Conservation (phyloP, 1,140 invertebrate species). For the Drosophila murphyi region DNA sequence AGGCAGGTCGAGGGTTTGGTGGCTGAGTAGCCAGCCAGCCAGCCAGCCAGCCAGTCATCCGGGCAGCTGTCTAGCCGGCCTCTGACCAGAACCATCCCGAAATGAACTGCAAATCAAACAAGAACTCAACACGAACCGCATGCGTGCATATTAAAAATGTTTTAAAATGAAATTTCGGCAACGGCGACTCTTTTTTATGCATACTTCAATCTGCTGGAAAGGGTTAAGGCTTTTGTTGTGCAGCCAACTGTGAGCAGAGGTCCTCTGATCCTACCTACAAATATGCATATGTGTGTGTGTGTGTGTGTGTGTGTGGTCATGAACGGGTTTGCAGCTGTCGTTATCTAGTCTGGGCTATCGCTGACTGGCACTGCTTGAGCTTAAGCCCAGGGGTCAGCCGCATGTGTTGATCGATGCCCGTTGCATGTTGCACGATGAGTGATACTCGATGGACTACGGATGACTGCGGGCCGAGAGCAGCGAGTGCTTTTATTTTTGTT, state of each 20-base stretch:
- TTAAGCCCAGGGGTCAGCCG: conserved; percentile 59
- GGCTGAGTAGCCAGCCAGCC: conserved; percentile 36
- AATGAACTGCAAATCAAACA: conserved; percentile 73
- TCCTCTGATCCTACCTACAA: conserved; percentile 38
- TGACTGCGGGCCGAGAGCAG: not conserved
- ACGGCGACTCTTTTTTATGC: conserved; percentile 35
- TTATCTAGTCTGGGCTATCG: conserved; percentile 70
- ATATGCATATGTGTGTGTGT: conserved; percentile 10
- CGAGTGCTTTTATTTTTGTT: conserved; percentile 18
- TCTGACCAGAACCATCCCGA: conserved; percentile 50
- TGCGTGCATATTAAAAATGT: conserved; percentile 82
- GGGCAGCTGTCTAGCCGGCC: conserved; percentile 74
- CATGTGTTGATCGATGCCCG: conserved; percentile 60
- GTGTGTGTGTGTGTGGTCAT: conserved; percentile 30
- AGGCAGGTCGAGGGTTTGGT: conserved; percentile 1
- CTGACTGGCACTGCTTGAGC: conserved; percentile 38
- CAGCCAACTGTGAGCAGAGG: conserved; percentile 66
- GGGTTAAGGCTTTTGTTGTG: conserved; percentile 71
- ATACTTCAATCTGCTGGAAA: conserved; percentile 21
- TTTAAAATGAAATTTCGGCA: conserved; percentile 57
- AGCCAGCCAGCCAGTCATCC: conserved; percentile 32
- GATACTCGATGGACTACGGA: not conserved
- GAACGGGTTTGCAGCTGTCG: conserved; percentile 63
- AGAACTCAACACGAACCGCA: conserved; percentile 50
- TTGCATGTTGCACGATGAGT: conserved; percentile 9